Evolutionary conservation across 2,888 invertebrate species (phyloP).

Genomic region (Trissolcus brochymenae): DNA sequence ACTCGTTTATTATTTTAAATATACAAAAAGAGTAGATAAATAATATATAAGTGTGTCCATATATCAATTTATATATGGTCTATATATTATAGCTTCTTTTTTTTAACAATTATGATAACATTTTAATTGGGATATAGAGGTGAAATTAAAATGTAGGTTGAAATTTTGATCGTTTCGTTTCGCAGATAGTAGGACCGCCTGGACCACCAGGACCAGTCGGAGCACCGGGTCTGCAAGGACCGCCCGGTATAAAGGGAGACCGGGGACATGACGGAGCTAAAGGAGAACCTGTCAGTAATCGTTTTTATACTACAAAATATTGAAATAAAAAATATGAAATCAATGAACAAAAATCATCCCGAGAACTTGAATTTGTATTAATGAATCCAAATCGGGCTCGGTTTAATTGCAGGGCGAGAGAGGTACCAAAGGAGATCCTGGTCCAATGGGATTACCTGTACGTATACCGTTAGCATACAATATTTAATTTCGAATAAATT

Average conservation of each 20-base stretch:
- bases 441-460: constrained; percentile 97
- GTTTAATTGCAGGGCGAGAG: constrained; percentile 84
- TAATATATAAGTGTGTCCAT: neutral
- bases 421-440: constrained; percentile 89
- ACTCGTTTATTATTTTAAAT: no score
- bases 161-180: neutral
- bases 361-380: neutral
- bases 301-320: neutral
- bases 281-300: constrained; percentile 85
- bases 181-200: constrained; percentile 81
- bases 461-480: constrained; percentile 76
- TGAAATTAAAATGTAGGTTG: neutral
- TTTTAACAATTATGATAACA: constrained; percentile 5
- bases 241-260: constrained; percentile 91
- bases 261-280: constrained; percentile 88
- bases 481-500: neutral
- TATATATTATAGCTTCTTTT: no score
- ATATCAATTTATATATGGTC: no score
- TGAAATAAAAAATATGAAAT: neutral
- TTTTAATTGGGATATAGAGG: neutral
- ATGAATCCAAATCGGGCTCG: constrained; percentile 3
- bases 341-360: neutral
- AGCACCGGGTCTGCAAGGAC: constrained; percentile 85
- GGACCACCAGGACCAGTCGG: constrained; percentile 88
- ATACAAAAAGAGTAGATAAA: no score